These are phyloP conservation scores for Neodiprion virginianus DNA, from an alignment of 1,140 invertebrate genomes.

Conservation along the genomic window DNA sequence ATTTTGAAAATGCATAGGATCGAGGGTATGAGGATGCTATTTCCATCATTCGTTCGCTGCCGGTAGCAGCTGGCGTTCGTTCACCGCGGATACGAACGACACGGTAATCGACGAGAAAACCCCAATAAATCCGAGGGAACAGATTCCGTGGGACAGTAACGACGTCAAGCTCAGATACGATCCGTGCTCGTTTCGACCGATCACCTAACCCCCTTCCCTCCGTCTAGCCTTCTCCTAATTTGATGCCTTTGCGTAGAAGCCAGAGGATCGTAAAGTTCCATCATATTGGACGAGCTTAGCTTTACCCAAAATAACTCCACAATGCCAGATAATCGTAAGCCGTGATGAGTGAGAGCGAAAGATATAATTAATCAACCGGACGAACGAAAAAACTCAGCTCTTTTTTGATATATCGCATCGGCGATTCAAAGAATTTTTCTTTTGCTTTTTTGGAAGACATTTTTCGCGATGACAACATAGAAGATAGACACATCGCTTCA, in stretches of 20 bases:
- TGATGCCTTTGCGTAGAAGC: conserved; percentile 29
- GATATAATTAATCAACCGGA: too few relatives aligned
- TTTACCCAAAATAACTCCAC: conserved; percentile 39
- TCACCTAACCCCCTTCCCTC: neutral
- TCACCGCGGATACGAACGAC: neutral
- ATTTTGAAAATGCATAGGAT: too few relatives aligned
- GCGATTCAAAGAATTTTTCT: too few relatives aligned
- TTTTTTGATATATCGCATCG: too few relatives aligned
- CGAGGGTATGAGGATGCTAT: neutral
- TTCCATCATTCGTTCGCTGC: neutral
- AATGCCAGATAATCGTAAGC: neutral
- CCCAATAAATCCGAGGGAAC: neutral
- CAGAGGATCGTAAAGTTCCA: conserved; percentile 33
- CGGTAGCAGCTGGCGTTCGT: neutral
- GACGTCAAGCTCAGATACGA: neutral
- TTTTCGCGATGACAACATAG: too few relatives aligned
- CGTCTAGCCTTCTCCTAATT: conserved; percentile 22
- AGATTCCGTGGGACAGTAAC: conserved; percentile 4
- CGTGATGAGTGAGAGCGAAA: too few relatives aligned
- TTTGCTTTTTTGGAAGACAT: too few relatives aligned
- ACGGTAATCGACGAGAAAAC: conserved; percentile 4
- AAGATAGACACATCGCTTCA: too few relatives aligned
- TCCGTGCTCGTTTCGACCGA: neutral
- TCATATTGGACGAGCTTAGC: conserved; percentile 32
- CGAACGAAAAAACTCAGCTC: too few relatives aligned